Evolutionary conservation across 2,113 vertebrate species (phyloP), one percentile per base, ranked within the genome.

Genomic region (Calidris pygmaea): DNA sequence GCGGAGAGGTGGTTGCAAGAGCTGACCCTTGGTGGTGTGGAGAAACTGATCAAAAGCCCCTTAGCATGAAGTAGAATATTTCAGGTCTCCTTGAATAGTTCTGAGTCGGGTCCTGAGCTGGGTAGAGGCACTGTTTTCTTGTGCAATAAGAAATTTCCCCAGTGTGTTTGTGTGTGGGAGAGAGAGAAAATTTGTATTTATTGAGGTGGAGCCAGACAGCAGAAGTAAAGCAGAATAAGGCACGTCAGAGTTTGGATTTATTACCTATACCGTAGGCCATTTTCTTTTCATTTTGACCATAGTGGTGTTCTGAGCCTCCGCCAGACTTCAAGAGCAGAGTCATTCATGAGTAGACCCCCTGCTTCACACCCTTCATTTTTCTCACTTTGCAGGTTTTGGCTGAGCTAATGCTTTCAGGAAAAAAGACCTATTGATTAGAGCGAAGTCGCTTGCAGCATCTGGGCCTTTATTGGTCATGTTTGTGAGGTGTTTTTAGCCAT

Each of bases 381-480:
- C 93, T 96, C 76, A 93, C 80, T 97, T 97, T 82, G 80, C 47
- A 90, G 78, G 89, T 96, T 96, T 96, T 96, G 78, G 94, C 56
- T 90, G 85, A 97, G 85, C 83, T 97, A 97, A 97, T 96, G 95
- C 84, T 94, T 93, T 95, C 83, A 91, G 39, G 94, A 60, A 90
- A 66, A 80, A 92, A 85, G 87, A 41, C 67, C 58, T 96, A 96
- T 94, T 94, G 96, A 98, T 96, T 94, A 79, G 50, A 74, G 34
- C 35, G 47, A 93, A 94, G 88, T 84, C 1, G 26, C 65, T 96
- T 79, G 93, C 37, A 95, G 93, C 70, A 81, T 77, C 85, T 92
- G 41, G 79, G 66, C 91, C 91, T 96, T 84, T 93, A 62, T 83
- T 93, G 76, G 85, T 87, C 3, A 9, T 39, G 70, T 94, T 85